Evolutionary conservation across 2,797 vertebrate species (phyloP).

Genomic region (Otus scops): DNA sequence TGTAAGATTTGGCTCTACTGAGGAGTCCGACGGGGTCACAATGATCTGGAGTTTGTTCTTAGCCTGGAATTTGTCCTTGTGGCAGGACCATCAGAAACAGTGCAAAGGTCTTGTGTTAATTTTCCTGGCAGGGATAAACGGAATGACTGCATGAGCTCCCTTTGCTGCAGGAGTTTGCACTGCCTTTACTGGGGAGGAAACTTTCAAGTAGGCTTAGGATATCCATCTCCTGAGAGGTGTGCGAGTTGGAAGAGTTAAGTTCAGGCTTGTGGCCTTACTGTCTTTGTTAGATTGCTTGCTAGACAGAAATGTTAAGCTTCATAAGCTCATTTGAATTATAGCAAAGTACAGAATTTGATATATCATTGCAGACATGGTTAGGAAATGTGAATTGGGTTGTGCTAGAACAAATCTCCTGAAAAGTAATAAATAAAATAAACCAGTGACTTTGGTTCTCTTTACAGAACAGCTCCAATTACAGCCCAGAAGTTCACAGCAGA

Average conservation of each 20-base stretch:
- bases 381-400: not conserved
- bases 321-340: not conserved
- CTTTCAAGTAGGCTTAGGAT: not conserved
- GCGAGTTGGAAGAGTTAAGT: not conserved
- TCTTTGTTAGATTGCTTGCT: not conserved
- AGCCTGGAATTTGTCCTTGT: constrained; percentile 42
- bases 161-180: not conserved
- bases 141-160: not conserved
- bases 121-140: not conserved
- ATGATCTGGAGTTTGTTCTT: constrained; percentile 38
- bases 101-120: constrained; percentile 31
- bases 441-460: not conserved
- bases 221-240: not conserved
- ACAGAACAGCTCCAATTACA: not conserved
- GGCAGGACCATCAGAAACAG: not conserved
- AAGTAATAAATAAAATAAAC: not conserved
- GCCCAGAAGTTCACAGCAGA: not conserved
- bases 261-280: not conserved
- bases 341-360: not conserved
- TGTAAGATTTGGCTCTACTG: not conserved
- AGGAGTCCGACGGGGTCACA: not conserved
- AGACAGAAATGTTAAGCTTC: not conserved
- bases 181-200: not conserved
- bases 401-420: not conserved
- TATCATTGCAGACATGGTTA: not conserved